Conservation (phyloP, 2,888 invertebrate genomes). For the Parnassius apollo region DNA sequence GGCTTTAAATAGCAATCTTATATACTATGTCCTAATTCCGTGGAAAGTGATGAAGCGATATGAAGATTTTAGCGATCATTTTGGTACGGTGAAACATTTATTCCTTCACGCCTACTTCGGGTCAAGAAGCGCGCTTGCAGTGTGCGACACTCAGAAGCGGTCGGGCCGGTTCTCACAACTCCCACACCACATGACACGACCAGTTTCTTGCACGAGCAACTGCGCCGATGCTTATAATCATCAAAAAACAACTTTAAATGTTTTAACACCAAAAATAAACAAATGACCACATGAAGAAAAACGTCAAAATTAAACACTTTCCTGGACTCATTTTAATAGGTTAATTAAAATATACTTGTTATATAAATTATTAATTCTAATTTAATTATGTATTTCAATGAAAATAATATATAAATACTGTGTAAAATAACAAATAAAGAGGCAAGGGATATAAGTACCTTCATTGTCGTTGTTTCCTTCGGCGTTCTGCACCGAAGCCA, state of each 20-base stretch:
- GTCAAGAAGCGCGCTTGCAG: slow-evolving; percentile 33
- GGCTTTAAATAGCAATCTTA: no score
- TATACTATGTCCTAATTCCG: no score
- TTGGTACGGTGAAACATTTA: slow-evolving; percentile 33
- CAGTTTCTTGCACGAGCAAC: slow-evolving; percentile 37
- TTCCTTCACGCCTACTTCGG: slow-evolving; percentile 34
- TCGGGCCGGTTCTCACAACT: slow-evolving; percentile 63
- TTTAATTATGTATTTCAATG: no score
- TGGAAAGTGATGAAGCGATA: no score
- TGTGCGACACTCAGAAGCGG: slow-evolving; percentile 39
- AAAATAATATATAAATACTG: no score
- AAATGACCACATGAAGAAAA: neutral
- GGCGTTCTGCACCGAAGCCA: slow-evolving; percentile 68
- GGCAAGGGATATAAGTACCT: slow-evolving; percentile 52
- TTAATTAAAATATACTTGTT: no score
- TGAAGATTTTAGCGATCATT: neutral
- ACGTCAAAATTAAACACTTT: no score
- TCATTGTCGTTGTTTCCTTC: slow-evolving; percentile 78
- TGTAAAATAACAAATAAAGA: slow-evolving; percentile 36
- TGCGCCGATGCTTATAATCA: slow-evolving; percentile 30
- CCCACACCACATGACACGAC: slow-evolving; percentile 56
- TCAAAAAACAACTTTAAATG: slow-evolving; percentile 30
- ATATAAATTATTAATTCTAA: no score
- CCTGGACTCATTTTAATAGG: no score
- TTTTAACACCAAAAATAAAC: slow-evolving; percentile 27